Base-by-base conservation (phyloP, 2,888 invertebrate genomes). In the Aspidapion aeneum region DNA sequence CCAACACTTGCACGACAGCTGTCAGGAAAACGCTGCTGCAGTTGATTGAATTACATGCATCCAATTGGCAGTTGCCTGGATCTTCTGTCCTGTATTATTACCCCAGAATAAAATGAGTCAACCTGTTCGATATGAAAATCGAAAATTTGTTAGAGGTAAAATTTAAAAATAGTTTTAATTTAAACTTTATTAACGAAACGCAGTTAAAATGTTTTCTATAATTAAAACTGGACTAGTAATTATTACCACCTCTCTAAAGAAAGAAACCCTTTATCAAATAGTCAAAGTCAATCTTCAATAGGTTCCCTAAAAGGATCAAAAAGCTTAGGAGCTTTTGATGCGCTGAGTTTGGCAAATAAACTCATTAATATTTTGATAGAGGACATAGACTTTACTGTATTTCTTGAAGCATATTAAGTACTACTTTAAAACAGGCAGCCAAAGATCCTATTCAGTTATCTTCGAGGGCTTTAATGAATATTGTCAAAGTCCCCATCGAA, bases 51-150 rank as follows among this genome's bases (percentile, higher is more conserved):
- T 84, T 95, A 62, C 92, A 93, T 79, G 94, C 95, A 1, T 91
- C 93, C 0, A 89, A 91, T 78, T 96, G 95, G 95, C 92, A 93
- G 78, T 85, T 96, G 69, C 91, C 94, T 18, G 93, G 94, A 62
- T 91, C 93, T 57, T 93, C 95, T 1, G 91, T 95, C 61, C 87
- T 93, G 62, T 96, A 95, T 80, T 96, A 96, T 81, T 91, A 91
- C 80, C 91, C 91, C 60, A 77, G 80, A 70, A 78, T 79, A 66
- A 80, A 80, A 68, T 81, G 63, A 57, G n/a, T 18, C n/a, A n/a
- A n/a, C n/a, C n/a, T 48, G 17, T 20, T n/a, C n/a, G n/a, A n/a
- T n/a, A n/a, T n/a, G n/a, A n/a, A n/a, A n/a, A n/a, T n/a, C n/a
- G n/a, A n/a, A n/a, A n/a, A n/a, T n/a, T n/a, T n/a, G n/a, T n/a